Conservation (phyloP, 1,140 invertebrate genomes). For the Campoletis sonorensis region DNA sequence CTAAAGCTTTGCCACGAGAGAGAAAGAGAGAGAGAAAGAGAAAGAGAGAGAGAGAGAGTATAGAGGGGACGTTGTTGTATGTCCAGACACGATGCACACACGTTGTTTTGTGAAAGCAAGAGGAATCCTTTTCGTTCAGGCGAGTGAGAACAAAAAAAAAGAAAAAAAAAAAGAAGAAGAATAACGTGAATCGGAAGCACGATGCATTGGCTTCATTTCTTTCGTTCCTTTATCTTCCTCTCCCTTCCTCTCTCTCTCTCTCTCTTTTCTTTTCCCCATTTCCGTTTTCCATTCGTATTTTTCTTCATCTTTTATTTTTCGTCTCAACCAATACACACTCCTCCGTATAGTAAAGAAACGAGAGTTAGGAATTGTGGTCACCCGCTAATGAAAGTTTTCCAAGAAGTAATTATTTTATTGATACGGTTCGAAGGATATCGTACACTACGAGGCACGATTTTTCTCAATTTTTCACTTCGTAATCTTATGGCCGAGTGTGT, state of each 20-base stretch:
- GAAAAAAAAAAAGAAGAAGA: too few relatives aligned
- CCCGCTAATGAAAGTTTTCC: conserved; percentile 72
- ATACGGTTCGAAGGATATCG: conserved; percentile 61
- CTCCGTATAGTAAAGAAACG: conserved; percentile 14
- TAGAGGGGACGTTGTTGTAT: neutral
- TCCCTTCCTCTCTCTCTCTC: neutral
- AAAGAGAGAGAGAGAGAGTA: too few relatives aligned
- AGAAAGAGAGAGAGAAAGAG: too few relatives aligned
- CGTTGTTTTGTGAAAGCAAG: conserved; percentile 13
- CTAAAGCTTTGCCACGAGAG: neutral
- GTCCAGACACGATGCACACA: conserved; percentile 24
- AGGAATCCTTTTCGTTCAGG: neutral
- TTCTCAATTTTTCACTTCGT: conserved; percentile 67
- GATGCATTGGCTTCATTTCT: conserved; percentile 60
- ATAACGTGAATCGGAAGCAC: conserved; percentile 70
- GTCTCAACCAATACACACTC: neutral
- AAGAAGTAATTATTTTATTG: conserved; percentile 74
- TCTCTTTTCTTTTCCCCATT: neutral
- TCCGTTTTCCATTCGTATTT: neutral
- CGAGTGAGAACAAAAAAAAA: conserved; percentile 47
- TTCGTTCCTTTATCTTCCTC: neutral
- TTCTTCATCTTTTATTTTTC: neutral
- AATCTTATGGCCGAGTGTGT: neutral
- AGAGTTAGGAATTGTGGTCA: conserved; percentile 52
- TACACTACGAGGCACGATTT: conserved; percentile 63